A percentile compares a stretch with the other conserved stretches of the same genome.
phyloP scores from a whole-genome alignment of 1,140 invertebrate species.

The Heliconius nattereri region DNA sequence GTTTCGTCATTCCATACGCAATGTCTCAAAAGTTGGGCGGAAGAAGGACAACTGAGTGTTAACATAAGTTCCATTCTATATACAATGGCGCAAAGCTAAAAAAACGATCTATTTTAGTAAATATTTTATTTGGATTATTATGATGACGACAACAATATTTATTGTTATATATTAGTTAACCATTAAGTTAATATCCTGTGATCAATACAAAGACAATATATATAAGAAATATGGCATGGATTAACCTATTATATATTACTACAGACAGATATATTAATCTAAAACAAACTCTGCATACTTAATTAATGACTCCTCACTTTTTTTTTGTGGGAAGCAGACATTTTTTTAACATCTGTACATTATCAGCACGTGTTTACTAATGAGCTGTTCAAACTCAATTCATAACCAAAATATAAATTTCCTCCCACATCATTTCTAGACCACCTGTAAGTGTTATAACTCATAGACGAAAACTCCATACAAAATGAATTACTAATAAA shows the following conservation, averaged over 20 bases:
- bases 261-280: background rate
- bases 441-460: conserved; percentile 6
- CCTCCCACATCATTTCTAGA: background rate
- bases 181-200: background rate
- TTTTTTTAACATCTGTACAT: background rate
- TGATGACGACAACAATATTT: background rate
- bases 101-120: too few species aligned
- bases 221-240: background rate
- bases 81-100: too few species aligned
- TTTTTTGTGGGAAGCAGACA: background rate
- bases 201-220: background rate
- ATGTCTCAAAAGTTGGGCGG: too few species aligned
- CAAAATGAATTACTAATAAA: background rate
- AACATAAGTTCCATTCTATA: too few species aligned
- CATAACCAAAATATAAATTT: conserved; percentile 12
- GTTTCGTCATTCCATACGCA: too few species aligned
- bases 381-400: background rate
- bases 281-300: background rate
- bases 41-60: too few species aligned
- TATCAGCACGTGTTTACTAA: conserved; percentile 5
- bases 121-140: too few species aligned
- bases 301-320: background rate
- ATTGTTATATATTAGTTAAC: background rate
- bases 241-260: background rate
- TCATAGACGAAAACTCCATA: background rate